These are phyloP conservation scores for Catalaphyllia jardinei DNA, from an alignment of 64 coral and sea anemone species.

Conservation along the genomic window DNA sequence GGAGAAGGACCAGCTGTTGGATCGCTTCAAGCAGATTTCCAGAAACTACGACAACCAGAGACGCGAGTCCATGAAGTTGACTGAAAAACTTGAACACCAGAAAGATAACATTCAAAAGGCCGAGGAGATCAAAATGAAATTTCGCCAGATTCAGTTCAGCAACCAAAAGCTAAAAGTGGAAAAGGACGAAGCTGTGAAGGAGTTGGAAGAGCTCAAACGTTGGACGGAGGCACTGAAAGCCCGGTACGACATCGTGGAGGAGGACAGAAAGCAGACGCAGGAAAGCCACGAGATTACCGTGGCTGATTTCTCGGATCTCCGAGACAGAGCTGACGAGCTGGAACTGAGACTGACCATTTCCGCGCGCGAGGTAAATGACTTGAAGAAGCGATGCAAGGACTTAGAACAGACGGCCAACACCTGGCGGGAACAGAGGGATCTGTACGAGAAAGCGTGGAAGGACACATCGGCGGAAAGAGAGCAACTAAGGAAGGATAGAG, in stretches of 20 bases:
- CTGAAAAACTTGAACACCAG: conserved; percentile 76
- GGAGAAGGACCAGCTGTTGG: conserved; percentile 53
- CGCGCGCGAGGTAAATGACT: conserved; percentile 29
- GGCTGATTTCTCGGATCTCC: conserved; percentile 47
- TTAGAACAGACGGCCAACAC: conserved; percentile 33
- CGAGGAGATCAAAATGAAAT: conserved; percentile 73
- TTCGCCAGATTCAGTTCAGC: conserved; percentile 69
- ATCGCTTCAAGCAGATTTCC: conserved; percentile 65
- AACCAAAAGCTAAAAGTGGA: conserved; percentile 68
- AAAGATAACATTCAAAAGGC: conserved; percentile 82
- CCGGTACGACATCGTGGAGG: conserved; percentile 63
- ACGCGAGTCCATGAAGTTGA: conserved; percentile 82
- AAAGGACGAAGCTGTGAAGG: conserved; percentile 55
- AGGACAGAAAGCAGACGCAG: conserved; percentile 51
- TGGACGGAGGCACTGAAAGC: conserved; percentile 65
- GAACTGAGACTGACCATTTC: conserved; percentile 39
- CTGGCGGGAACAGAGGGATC: conserved; percentile 44
- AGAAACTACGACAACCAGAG: conserved; percentile 88
- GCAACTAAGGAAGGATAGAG: conserved; percentile 50
- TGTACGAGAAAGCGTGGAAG: conserved; percentile 43
- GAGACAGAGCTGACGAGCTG: conserved; percentile 53
- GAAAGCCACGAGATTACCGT: conserved; percentile 60
- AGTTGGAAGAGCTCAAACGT: conserved; percentile 38
- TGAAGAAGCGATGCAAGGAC: conserved; percentile 46
- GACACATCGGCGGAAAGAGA: conserved; percentile 58